A percentile compares a stretch with the other conserved stretches of the same genome.
Conservation (phyloP, 1,140 invertebrate species). For the Sitobion miscanthi region DNA sequence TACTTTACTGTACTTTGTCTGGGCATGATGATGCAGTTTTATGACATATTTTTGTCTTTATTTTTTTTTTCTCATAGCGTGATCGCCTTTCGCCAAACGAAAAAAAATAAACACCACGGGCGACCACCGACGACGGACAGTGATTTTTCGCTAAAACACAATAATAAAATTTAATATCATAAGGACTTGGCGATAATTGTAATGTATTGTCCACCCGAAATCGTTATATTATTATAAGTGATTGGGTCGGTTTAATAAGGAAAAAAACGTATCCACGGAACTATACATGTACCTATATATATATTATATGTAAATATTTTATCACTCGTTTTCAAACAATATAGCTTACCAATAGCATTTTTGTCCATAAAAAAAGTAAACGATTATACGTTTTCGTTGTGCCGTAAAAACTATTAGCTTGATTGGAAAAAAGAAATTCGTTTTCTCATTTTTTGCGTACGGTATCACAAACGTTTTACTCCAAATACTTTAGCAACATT, state of each 20-base stretch:
- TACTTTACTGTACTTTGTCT: constrained; percentile 53
- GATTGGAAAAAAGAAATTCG: not conserved
- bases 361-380: not conserved
- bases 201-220: not conserved
- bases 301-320: not conserved
- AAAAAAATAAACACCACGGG: constrained; percentile 41
- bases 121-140: not conserved
- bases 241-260: not conserved
- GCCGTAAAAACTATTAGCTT: not conserved
- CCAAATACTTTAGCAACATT: not conserved
- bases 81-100: not conserved
- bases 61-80: not conserved
- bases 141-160: not conserved
- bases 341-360: not conserved
- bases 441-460: not conserved
- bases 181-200: not conserved
- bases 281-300: not conserved
- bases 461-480: not conserved
- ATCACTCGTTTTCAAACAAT: not conserved
- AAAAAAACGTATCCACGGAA: not conserved
- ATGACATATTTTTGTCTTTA: constrained; percentile 44
- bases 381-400: not conserved
- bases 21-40: constrained; percentile 43
- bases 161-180: not conserved
- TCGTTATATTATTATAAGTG: not conserved